Base-by-base conservation (phyloP, 2,113 vertebrate species). In the Monopterus albus region DNA sequence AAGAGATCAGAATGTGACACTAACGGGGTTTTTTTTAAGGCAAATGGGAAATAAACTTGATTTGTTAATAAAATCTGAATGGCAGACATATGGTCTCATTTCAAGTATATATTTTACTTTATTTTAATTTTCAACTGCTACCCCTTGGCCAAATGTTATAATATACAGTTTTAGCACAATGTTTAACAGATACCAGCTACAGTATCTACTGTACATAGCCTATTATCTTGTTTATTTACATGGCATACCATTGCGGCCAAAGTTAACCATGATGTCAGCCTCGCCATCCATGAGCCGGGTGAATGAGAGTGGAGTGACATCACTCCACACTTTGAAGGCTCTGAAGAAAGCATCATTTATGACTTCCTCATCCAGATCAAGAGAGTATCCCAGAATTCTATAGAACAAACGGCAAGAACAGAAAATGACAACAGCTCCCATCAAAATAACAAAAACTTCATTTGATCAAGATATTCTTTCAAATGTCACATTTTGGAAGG, bases 211-310 rank as follows among this genome's bases (percentile, higher is more conserved):
- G 29, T 31, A 31, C 8, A n/a, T n/a, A n/a, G n/a, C n/a, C 8
- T 7, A 15, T 4, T 29, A 5, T 26, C 10, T 43, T 9, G 15
- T 68, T 11, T 18, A 23, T 39, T 25, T 7, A 56, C 12, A 33
- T 23, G 15, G 21, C 52, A 18, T 98, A 99, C 98, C 98, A 91
- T 96, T 98, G 78, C 98, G 95, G n/a, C 97, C 98, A 67, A 99
- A 99, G 79, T 99, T 98, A 76, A 99, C 95, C 96, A 98, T 98
- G 76, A 99, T 99, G 87, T 99, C 98, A 11, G 98, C 98, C 65
- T 99, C 98, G 85, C 98, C 98, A 4, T 98, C 97, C 0, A 94
- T 92, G 76, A 98, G 87, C 56, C 98, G 94, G 23, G 87, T 91
- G 82, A 99, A 97, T 17, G 86, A 72, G 20, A 99, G 94, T 0